Conservation (phyloP, 2,888 invertebrate species). For the Eilema sororculum region DNA sequence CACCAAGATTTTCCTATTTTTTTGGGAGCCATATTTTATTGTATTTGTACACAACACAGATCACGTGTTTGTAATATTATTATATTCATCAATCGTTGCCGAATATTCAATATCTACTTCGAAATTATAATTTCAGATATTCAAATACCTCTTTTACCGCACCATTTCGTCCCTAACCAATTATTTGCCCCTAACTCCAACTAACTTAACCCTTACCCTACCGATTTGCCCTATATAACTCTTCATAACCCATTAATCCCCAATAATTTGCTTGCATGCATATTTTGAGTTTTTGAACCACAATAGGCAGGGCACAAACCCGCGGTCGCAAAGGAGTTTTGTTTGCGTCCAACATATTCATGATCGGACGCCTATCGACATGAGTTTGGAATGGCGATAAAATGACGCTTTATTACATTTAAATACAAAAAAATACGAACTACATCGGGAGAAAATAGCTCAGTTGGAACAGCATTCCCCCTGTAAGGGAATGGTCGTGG, state of each 20-base stretch:
- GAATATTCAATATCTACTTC: background rate
- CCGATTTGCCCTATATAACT: slow-evolving; percentile 27
- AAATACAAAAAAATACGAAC: background rate
- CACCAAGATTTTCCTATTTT: background rate
- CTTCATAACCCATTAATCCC: slow-evolving; percentile 45
- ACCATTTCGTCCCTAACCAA: slow-evolving; percentile 18
- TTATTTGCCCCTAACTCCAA: slow-evolving; percentile 21
- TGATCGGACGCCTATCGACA: slow-evolving; percentile 52
- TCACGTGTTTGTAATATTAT: background rate
- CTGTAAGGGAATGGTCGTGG: too few species aligned
- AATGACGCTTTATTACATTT: slow-evolving; percentile 41
- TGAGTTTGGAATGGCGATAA: slow-evolving; percentile 44
- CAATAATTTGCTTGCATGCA: slow-evolving; percentile 46
- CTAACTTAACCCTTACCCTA: slow-evolving; percentile 23
- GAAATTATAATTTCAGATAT: background rate
- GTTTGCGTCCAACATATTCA: slow-evolving; percentile 48
- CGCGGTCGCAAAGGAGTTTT: slow-evolving; percentile 35
- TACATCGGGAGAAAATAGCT: too few species aligned
- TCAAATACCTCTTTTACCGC: background rate
- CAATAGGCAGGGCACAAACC: slow-evolving; percentile 22
- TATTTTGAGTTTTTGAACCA: slow-evolving; percentile 36
- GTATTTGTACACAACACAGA: background rate
- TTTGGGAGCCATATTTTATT: background rate
- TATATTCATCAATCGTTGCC: background rate
- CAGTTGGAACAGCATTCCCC: too few species aligned